Evolutionary conservation across 2,888 invertebrate species (phyloP).

Genomic region (Agrenia bidenticulata): DNA sequence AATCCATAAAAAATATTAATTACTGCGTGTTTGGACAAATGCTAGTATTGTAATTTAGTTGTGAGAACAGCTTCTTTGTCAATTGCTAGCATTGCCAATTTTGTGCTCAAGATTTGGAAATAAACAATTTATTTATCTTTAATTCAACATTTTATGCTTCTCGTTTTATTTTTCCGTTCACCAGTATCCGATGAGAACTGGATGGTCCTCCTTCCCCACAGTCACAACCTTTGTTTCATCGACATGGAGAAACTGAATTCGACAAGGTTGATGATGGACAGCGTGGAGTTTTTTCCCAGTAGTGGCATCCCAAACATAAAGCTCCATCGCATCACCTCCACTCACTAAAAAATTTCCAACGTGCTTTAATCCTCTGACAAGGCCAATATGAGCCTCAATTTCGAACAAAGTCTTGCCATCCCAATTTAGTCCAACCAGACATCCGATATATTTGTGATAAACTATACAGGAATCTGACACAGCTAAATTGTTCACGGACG

Average conservation of each 20-base stretch:
- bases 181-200: slow-evolving; percentile 34
- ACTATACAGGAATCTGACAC: slow-evolving; percentile 22
- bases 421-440: slow-evolving; percentile 28
- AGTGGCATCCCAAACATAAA: slow-evolving; percentile 28
- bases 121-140: not conserved
- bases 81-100: slow-evolving; percentile 11
- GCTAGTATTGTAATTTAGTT: not conserved
- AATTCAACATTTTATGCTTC: too few species aligned
- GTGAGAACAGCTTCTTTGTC: not conserved
- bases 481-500: slow-evolving; percentile 29
- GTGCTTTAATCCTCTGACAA: slow-evolving; percentile 25
- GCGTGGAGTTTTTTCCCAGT: slow-evolving; percentile 27
- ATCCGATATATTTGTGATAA: slow-evolving; percentile 31
- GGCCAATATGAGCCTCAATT: slow-evolving; percentile 25
- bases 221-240: slow-evolving; percentile 36
- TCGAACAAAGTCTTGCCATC: slow-evolving; percentile 12
- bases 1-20: not conserved
- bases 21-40: not conserved
- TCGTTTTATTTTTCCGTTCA: too few species aligned
- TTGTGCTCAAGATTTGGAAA: slow-evolving; percentile 19
- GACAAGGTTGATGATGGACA: slow-evolving; percentile 27
- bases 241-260: slow-evolving; percentile 26
- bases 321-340: slow-evolving; percentile 30
- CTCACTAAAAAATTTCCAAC: slow-evolving; percentile 19
- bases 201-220: slow-evolving; percentile 31